Base-by-base conservation (phyloP, 2,113 vertebrate species). In the Rhynchopsitta pachyrhyncha region DNA sequence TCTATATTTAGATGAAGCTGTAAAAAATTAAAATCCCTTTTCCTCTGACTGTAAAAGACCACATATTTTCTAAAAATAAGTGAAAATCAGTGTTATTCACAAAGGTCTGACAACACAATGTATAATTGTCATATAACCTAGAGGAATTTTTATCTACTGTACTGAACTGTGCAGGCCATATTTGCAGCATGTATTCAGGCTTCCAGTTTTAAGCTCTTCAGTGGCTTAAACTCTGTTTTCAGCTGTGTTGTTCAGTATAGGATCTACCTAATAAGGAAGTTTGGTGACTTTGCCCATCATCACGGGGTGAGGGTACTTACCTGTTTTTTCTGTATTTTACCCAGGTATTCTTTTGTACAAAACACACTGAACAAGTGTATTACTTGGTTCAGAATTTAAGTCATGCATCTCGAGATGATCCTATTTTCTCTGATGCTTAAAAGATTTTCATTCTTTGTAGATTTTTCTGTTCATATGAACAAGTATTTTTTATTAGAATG, bases 271-370 rank as follows among this genome's bases (percentile, higher is more conserved):
- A 14, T 20, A 31, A n/a, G 9, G 15, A 69, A 35, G 1, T 50
- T 75, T 55, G 27, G 7, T 49, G 31, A 80, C 17, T 67, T 71
- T 64, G 9, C 4, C 28, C 8, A 29, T 35, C 19, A n/a, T 25
- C 19, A 13, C 7, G n/a, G 3, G 1, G 1, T 23, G 25, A 80
- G 5, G 2, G 4, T 28, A 71, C 8, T 88, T 47, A 35, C 4
- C 7, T 33, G 2, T 22, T 71, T 80, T 60, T 82, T 29, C 23
- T 70, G 3, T 69, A 16, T 4, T 59, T 39, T 62, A 35, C 4
- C 3, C 7, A 39, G 5, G 1, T 35, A 44, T 63, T 86, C 33
- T 64, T 91, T 37, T n/a, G 15, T 7, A 18, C 22, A 77, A 69
- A 91, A 17, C 10, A 67, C 9, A 64, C 4, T 37, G 28, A 53